Evolutionary conservation across 2,888 invertebrate species (phyloP), one percentile per base, ranked within the genome.

Genomic region (Drosophila subsilvestris): DNA sequence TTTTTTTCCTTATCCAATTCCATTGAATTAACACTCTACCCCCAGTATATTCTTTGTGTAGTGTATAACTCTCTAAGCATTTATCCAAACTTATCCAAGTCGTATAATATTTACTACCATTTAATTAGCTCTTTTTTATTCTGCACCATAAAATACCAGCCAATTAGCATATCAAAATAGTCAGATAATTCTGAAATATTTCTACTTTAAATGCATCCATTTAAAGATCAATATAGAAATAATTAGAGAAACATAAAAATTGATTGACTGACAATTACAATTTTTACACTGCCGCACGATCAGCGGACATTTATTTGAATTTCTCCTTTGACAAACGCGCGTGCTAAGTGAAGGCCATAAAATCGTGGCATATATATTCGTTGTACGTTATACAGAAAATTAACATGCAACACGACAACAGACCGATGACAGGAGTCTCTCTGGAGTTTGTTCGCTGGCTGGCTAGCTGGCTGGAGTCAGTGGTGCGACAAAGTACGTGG

Each of bases 331-430:
- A 75, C 65, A 80, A 65, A 63, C 66, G 80, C 86, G 83, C 82
- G 86, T 85, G 79, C 79, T 82, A 79, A 85, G 82, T 81, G 75
- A 74, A 66, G 76, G 66, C 77, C 74, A 79, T 85, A 85, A 87
- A 83, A 85, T 83, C 83, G 88, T 84, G 83, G 86, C 83, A 88
- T 82, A 88, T 75, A 86, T 76, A 80, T 80, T 77, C 80, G 61
- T 61, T 79, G 51, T 10, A 17, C 32, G n/a, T 22, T 66, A 47
- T 80, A 69, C 63, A 63, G 55, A 68, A 79, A 86, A 80, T 86
- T 84, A 88, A 88, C 85, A 79, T 84, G 89, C 87, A 78, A 86
- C 88, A 88, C 89, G 89, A 88, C 89, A 71, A 49, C 67, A 74
- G 37, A 6, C 63, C 59, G 85, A 43, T 76, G 82, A 75, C 79